Base-by-base conservation (phyloP, 1,140 invertebrate species). In the Papilio polyxenes region DNA sequence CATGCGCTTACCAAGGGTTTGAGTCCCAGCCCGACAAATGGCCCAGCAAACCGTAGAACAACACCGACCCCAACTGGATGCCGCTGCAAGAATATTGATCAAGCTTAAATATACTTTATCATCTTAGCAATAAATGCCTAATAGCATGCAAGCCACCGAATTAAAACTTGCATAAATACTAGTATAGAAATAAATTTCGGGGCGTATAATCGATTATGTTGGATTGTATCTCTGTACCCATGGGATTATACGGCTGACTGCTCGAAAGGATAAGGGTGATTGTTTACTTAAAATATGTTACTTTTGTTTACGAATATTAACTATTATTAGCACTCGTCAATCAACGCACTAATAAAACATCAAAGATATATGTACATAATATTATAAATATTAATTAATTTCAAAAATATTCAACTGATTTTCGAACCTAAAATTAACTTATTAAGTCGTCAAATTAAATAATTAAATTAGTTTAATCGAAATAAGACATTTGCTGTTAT, bases 171-270 rank as follows among this genome's bases (percentile, higher is more conserved):
- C 44, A 83, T 53, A 75, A 78, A 83, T 85, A 85, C 83, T 84
- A 86, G 82, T 88, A 81, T 83, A 86, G 81, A 84, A 87, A 91
- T 88, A 91, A 89, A 87, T 89, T 89, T 87, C 76, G 84, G 91
- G 91, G 90, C 87, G 90, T 92, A 89, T 90, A 91, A 93, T 91
- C 92, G 90, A 93, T 90, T 91, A 92, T 86, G 86, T 87, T 90
- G 83, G 88, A 88, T 89, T 92, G 90, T 89, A 90, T 89, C 87
- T 87, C 87, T 87, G 90, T 91, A 89, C 86, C 87, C 83, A 85
- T 86, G 90, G 86, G 89, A 89, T 90, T 85, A 87, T 85, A 84
- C 81, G 81, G 82, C 69, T 69, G 85, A 87, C 81, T 83, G 85
- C 78, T 85, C 76, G 84, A 86, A 86, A 86, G 87, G 88, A 87